phyloP scores from a whole-genome alignment of 2,113 vertebrate species.

The Eupsittula cactorum region DNA sequence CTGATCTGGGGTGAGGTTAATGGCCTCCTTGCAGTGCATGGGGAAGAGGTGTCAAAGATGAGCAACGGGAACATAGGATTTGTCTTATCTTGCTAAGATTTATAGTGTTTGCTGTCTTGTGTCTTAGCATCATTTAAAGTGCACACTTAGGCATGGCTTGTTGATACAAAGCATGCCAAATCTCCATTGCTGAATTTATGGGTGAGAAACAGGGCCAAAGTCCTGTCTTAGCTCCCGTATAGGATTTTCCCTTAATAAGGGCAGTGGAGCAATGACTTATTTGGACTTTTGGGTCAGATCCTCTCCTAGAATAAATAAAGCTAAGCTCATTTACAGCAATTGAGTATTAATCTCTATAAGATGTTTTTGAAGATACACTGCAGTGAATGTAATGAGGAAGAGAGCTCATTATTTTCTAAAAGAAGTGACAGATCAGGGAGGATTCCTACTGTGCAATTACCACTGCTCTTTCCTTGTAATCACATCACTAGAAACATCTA shows the following conservation, averaged over 20 bases:
- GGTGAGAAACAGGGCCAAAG: background rate
- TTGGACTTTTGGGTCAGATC: slow-evolving; percentile 14
- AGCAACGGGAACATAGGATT: background rate
- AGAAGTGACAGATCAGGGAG: slow-evolving; percentile 21
- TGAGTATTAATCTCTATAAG: slow-evolving; percentile 51
- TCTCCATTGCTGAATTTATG: background rate
- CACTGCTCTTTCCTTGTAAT: background rate
- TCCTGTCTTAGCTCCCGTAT: background rate
- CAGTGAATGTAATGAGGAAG: background rate
- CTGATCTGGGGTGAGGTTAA: background rate
- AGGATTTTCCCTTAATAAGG: slow-evolving; percentile 36
- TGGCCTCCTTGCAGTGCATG: rapidly evolving
- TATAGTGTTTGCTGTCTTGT: background rate
- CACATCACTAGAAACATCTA: background rate
- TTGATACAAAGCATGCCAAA: slow-evolving; percentile 21
- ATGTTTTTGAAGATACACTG: slow-evolving; percentile 22
- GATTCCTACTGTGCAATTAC: background rate
- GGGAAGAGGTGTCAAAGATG: background rate
- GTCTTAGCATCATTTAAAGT: slow-evolving; percentile 14
- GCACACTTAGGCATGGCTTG: background rate
- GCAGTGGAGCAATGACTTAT: slow-evolving; percentile 13
- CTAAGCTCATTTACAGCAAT: slow-evolving; percentile 53
- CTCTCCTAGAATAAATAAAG: slow-evolving; percentile 49
- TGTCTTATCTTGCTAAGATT: background rate
- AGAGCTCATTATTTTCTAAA: slow-evolving; percentile 48